Base-by-base conservation (phyloP, 2,888 invertebrate species). In the Cerceris ruficornis region DNA sequence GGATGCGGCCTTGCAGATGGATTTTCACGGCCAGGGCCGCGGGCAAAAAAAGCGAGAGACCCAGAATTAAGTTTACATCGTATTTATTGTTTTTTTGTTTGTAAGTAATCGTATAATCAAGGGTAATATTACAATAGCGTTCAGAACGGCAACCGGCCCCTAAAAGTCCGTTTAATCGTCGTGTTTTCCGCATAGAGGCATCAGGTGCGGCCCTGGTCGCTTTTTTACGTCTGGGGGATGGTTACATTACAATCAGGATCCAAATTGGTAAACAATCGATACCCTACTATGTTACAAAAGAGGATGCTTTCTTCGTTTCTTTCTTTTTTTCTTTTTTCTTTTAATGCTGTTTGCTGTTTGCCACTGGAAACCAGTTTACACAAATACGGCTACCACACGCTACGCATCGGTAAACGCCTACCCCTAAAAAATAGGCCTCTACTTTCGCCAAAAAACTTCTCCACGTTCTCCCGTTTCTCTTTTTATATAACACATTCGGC, bases 71-170 rank as follows among this genome's bases (percentile, higher is more conserved):
- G 89, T 90, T 91, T 89, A 91, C 90, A 90, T 91, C 89, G 90
- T 88, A 90, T 92, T 92, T 92, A 81, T 85, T 88, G 70, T 76
- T 81, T 87, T 89, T 88, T 86, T 89, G 28, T 28, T 2, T 28
- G 28, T 28, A 90, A 92, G 90, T 90, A 92, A 91, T 92, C 88
- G 90, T 92, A 92, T 92, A 92, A 92, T 92, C 90, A 89, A 89
- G 90, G 28, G 90, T 92, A 91, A 91, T 90, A 89, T 90, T 92
- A 92, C 90, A 92, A 90, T 92, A 89, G 89, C 90, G 90, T 88
- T 89, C 89, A 89, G 90, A 91, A 90, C 91, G 87, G 87, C 90
- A 91, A 88, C 90, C 90, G 88, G 28, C 87, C 87, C 88, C 89
- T 85, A 80, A 78, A 62, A 43, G 52, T 43, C n/a, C 7, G 42